A percentile compares a stretch with the other conserved stretches of the same genome.
phyloP scores from a whole-genome alignment of 2,113 vertebrate species.

The Vidua macroura region DNA sequence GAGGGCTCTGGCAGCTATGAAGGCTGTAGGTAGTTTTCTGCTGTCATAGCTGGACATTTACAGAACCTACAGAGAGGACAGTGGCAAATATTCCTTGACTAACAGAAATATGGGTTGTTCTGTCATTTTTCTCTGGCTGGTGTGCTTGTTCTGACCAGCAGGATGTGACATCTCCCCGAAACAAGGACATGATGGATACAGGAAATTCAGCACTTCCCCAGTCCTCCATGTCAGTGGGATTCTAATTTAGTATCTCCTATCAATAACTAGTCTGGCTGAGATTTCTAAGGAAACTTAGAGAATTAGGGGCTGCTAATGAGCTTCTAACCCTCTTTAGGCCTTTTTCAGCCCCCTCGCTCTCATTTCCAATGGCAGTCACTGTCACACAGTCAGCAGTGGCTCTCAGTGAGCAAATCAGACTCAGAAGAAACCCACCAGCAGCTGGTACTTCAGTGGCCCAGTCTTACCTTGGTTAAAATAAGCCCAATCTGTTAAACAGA shows the following conservation, averaged over 20 bases:
- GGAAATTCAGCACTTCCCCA: neutral
- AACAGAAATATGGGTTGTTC: neutral
- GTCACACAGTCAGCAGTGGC: neutral
- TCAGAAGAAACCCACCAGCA: neutral
- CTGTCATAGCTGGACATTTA: neutral
- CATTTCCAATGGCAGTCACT: neutral
- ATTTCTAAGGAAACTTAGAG: neutral
- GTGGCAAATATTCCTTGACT: neutral
- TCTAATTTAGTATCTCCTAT: neutral
- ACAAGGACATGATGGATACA: neutral
- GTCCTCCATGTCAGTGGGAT: neutral
- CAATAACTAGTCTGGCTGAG: neutral
- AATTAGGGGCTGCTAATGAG: neutral
- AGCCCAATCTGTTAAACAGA: neutral
- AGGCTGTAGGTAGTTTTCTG: neutral
- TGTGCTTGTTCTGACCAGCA: neutral
- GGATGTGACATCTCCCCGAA: neutral
- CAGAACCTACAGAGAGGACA: neutral
- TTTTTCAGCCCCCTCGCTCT: neutral
- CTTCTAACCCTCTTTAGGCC: neutral
- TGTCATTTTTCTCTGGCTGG: neutral
- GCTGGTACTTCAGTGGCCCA: neutral
- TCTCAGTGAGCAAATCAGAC: neutral
- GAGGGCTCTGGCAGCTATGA: neutral
- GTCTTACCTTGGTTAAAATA: neutral